Conservation (phyloP, 2,113 vertebrate genomes). For the human (Homo sapiens) region DNA sequence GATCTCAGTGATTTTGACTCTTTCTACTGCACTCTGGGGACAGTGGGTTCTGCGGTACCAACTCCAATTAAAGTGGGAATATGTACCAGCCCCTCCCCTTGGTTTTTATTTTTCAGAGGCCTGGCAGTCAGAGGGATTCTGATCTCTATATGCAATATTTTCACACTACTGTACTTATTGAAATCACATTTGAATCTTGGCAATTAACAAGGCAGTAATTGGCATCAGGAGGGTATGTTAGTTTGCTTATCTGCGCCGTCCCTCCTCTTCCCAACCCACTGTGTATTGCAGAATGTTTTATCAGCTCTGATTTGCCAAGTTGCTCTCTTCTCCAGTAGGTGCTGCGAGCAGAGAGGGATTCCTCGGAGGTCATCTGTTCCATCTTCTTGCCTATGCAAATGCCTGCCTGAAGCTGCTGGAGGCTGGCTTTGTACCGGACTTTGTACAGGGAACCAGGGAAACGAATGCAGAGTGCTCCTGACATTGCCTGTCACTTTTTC, state of each 20-base stretch:
- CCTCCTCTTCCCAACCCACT: not conserved
- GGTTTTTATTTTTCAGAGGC: not conserved
- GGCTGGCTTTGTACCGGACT: not conserved
- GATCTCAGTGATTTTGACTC: not conserved
- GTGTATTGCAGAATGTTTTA: not conserved
- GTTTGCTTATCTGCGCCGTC: not conserved
- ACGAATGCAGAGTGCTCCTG: not conserved
- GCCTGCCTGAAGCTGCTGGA: not conserved
- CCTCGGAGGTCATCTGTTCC: not conserved
- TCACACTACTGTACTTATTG: not conserved
- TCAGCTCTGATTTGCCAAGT: not conserved
- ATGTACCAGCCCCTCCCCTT: not conserved
- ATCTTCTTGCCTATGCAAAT: not conserved
- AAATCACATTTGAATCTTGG: not conserved
- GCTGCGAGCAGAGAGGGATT: not conserved
- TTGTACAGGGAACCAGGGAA: not conserved
- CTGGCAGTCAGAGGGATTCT: not conserved
- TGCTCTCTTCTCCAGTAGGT: not conserved
- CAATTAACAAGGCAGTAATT: constrained; percentile 6
- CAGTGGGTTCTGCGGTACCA: not conserved
- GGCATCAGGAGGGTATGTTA: not conserved
- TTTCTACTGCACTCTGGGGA: not conserved
- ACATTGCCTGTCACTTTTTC: not conserved
- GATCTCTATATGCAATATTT: not conserved
- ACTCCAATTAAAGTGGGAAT: not conserved